Evolutionary conservation across 2,797 vertebrate species (phyloP).

Genomic region (Schizothorax lantsangensis): DNA sequence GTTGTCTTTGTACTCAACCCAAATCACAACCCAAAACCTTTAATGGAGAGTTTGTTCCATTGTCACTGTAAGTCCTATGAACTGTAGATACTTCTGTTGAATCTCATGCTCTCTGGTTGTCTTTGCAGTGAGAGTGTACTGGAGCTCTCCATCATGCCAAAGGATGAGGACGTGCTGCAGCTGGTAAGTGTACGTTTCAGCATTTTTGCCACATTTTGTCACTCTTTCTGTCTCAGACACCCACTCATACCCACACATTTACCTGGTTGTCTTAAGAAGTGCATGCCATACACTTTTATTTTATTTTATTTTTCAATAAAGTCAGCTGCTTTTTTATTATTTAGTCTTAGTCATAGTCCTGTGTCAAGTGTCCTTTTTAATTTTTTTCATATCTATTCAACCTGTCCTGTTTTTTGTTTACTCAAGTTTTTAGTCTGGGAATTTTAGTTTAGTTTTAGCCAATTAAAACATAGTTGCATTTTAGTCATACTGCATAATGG

Average conservation of each 20-base stretch:
- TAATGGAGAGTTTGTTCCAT: constrained; percentile 1
- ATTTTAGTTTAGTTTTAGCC: neutral
- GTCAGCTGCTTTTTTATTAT: neutral
- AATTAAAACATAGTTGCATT: neutral
- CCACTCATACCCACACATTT: neutral
- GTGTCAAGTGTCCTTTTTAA: neutral
- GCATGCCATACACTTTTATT: neutral
- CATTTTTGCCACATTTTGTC: constrained; percentile 55
- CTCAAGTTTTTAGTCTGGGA: neutral
- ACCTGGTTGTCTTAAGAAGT: neutral
- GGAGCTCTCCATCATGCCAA: constrained; percentile 98
- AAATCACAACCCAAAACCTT: neutral
- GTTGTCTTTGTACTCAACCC: neutral
- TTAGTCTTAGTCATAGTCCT: neutral
- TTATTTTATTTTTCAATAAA: neutral
- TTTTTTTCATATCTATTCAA: neutral
- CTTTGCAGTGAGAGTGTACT: constrained; percentile 86
- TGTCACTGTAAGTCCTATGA: neutral
- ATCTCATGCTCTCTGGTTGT: constrained; percentile 1
- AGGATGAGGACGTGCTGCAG: constrained; percentile 96
- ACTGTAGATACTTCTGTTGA: constrained; percentile 4
- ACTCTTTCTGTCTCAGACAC: constrained; percentile 8
- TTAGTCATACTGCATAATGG: neutral
- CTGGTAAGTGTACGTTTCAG: constrained; percentile 86
- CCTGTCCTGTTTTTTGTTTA: neutral